Evolutionary conservation across 2,888 invertebrate species (phyloP).

Genomic region (Amblyjoppa fuscipennis): DNA sequence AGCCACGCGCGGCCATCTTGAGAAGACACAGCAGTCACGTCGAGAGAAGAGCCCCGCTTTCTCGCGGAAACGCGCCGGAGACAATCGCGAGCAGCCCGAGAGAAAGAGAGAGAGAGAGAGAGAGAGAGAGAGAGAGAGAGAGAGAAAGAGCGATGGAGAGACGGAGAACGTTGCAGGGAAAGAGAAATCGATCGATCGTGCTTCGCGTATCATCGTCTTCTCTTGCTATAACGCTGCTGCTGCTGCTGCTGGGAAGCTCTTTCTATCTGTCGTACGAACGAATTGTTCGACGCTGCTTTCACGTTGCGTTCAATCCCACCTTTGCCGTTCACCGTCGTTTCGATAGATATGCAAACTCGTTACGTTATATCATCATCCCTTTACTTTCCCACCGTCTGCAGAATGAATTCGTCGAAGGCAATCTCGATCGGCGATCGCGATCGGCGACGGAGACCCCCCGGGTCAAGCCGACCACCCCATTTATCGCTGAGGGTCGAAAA

Average conservation of each 20-base stretch:
- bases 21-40: constrained; percentile 41
- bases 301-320: constrained; percentile 43
- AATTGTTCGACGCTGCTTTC: constrained; percentile 52
- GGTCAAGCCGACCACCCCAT: neutral
- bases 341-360: constrained; percentile 39
- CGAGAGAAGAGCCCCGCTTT: constrained; percentile 45
- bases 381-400: constrained; percentile 29
- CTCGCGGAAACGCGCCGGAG: constrained; percentile 54
- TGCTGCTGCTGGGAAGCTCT: constrained; percentile 24
- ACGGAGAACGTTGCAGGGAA: constrained; percentile 29
- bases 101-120: constrained; percentile 1
- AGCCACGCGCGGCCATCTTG: constrained; percentile 48
- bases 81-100: constrained; percentile 47
- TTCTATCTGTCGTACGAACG: constrained; percentile 34
- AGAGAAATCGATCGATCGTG: constrained; percentile 63
- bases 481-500: neutral
- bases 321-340: constrained; percentile 31
- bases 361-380: constrained; percentile 42
- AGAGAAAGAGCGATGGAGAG: neutral
- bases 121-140: neutral
- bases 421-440: constrained; percentile 11
- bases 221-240: constrained; percentile 5
- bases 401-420: constrained; percentile 18
- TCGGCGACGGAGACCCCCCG: neutral
- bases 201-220: constrained; percentile 52